A percentile compares a stretch with the other conserved stretches of the same genome.
These are phyloP conservation scores for Lophius piscatorius DNA, from an alignment of 2,113 vertebrate species.

Conservation along the genomic window DNA sequence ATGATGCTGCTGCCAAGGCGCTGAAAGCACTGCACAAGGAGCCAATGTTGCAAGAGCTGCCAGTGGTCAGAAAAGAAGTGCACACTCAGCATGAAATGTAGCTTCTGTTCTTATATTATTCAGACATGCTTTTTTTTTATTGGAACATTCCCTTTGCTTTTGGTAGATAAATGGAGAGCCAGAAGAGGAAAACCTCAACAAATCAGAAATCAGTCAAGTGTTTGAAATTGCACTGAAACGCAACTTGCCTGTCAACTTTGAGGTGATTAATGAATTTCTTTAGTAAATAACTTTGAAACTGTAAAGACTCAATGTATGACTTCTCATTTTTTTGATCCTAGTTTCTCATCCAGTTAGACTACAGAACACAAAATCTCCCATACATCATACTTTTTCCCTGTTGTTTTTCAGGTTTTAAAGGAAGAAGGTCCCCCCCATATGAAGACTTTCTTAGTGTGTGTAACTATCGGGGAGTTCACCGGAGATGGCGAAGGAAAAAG, in stretches of 20 bases:
- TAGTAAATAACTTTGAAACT: background rate
- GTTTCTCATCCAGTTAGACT: background rate
- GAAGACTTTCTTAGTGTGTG: conserved; percentile 95
- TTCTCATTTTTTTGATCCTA: too few relatives aligned
- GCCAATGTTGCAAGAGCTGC: conserved; percentile 87
- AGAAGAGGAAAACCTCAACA: conserved; percentile 97
- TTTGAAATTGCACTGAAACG: conserved; percentile 99
- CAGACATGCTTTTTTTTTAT: conserved; percentile 1
- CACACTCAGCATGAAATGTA: conserved; percentile 2
- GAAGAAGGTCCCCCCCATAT: conserved; percentile 97
- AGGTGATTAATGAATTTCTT: conserved; percentile 78
- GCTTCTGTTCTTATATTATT: background rate
- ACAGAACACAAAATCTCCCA: background rate
- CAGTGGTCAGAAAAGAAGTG: conserved; percentile 80
- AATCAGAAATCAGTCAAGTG: conserved; percentile 99
- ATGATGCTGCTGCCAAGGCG: conserved; percentile 93
- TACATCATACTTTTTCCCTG: conserved; percentile 27
- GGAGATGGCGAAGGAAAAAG: conserved; percentile 98
- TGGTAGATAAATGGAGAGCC: conserved; percentile 90
- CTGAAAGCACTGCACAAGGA: conserved; percentile 93
- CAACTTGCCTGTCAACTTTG: conserved; percentile 98
- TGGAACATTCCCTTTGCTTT: conserved; percentile 45
- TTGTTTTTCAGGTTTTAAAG: conserved; percentile 89
- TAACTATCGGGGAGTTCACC: conserved; percentile 90
- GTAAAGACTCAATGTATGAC: too few relatives aligned